Conservation (phyloP, 2,113 vertebrate species). For the Neogobius melanostomus region DNA sequence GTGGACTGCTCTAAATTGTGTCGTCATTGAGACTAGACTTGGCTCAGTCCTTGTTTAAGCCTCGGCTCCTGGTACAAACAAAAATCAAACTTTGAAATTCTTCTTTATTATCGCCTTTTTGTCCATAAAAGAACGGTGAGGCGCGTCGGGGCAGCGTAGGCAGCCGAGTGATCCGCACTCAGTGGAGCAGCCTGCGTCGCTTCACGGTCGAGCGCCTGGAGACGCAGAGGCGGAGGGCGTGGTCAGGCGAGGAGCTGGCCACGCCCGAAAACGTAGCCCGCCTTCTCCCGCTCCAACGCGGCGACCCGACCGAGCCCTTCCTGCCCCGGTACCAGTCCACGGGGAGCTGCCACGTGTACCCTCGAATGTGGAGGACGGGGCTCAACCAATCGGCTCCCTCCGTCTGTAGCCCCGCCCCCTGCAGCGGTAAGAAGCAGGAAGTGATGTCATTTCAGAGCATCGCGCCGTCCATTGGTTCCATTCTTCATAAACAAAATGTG, state of each 20-base stretch:
- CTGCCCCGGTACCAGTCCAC: slow-evolving; percentile 52
- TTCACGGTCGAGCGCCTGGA: slow-evolving; percentile 52
- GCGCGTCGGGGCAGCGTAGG: slow-evolving; percentile 15
- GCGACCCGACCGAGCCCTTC: slow-evolving; percentile 9
- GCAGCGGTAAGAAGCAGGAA: slow-evolving; percentile 58
- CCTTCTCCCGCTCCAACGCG: slow-evolving; percentile 19
- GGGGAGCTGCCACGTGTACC: slow-evolving; percentile 46
- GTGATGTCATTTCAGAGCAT: background rate
- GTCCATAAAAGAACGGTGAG: slow-evolving; percentile 31
- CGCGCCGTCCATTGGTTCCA: background rate
- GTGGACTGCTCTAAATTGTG: no score
- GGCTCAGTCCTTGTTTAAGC: no score
- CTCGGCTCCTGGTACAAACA: no score
- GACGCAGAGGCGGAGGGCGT: slow-evolving; percentile 33
- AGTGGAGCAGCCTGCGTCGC: slow-evolving; percentile 57
- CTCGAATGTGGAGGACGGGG: slow-evolving; percentile 41
- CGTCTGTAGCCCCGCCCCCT: slow-evolving; percentile 30
- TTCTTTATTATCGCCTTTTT: background rate
- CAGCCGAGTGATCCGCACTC: slow-evolving; percentile 12
- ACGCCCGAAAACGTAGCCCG: slow-evolving; percentile 11
- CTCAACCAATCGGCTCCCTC: slow-evolving; percentile 60
- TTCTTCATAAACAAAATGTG: background rate
- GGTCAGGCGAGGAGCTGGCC: slow-evolving; percentile 51
- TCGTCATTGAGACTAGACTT: no score
- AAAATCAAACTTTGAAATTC: no score